Percentiles rank a stretch among this genome's conserved stretches.
phyloP scores from a whole-genome alignment of 2,888 invertebrate genomes.

The Scotopteryx bipunctaria region DNA sequence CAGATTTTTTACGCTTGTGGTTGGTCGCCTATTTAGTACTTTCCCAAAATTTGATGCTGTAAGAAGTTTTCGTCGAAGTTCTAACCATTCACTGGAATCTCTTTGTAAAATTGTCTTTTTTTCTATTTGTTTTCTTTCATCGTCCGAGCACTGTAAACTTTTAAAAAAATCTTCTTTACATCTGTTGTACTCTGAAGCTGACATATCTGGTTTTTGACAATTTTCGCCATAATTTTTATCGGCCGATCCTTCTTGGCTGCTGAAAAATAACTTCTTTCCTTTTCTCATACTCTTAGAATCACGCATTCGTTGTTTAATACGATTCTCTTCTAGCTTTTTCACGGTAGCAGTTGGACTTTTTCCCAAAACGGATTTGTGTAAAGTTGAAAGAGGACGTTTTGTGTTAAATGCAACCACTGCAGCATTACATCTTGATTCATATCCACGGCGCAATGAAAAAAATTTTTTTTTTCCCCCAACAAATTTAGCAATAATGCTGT shows the following conservation, averaged over 20 bases:
- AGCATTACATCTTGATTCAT: not conserved
- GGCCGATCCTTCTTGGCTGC: too few relatives aligned
- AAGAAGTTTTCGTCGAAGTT: not conserved
- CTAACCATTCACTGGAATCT: not conserved
- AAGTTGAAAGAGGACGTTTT: too few relatives aligned
- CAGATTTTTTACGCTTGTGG: not conserved
- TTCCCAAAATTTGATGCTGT: not conserved
- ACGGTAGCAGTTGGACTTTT: too few relatives aligned
- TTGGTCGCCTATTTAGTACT: not conserved
- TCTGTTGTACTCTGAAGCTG: not conserved
- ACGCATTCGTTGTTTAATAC: too few relatives aligned
- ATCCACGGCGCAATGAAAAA: not conserved
- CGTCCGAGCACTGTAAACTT: not conserved
- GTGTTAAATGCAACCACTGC: too few relatives aligned
- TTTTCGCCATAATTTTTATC: not conserved
- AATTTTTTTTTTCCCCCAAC: not conserved
- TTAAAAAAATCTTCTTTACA: not conserved
- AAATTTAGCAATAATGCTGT: constrained; percentile 9
- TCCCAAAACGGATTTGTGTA: too few relatives aligned
- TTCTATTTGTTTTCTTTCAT: not conserved
- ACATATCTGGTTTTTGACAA: not conserved
- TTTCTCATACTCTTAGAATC: too few relatives aligned
- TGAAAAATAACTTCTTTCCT: too few relatives aligned
- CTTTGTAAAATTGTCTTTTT: not conserved
- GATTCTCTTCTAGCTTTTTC: too few relatives aligned